Evolutionary conservation across 2,113 vertebrate species (phyloP).

Genomic region (Edolisoma coerulescens): DNA sequence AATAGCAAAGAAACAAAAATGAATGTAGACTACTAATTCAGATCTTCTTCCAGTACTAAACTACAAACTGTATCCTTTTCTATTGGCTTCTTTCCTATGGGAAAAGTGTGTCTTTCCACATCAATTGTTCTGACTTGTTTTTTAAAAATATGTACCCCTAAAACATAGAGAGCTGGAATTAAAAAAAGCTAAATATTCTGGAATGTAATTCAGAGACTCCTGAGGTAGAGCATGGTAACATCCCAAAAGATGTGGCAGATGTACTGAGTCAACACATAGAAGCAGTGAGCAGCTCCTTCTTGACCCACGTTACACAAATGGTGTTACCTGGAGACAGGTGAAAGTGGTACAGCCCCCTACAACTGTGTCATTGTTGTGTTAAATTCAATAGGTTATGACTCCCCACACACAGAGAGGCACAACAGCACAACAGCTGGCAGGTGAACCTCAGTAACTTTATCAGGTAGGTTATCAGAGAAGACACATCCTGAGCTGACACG

Average conservation of each 20-base stretch:
- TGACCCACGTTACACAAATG: neutral
- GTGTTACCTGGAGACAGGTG: neutral
- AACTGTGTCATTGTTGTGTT: rapidly evolving
- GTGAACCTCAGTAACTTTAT: neutral
- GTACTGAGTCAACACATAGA: neutral
- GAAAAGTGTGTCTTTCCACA: neutral
- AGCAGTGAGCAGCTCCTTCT: neutral
- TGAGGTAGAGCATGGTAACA: neutral
- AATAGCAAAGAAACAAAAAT: neutral
- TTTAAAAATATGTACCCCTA: neutral
- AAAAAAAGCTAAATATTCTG: neutral
- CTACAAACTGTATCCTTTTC: neutral
- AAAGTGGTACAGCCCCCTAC: neutral
- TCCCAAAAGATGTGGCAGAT: neutral
- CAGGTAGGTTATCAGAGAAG: neutral
- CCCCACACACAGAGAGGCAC: neutral
- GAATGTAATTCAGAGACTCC: neutral
- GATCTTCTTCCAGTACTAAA: neutral
- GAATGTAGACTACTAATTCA: neutral
- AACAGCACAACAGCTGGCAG: neutral
- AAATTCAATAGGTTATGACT: neutral
- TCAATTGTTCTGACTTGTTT: neutral
- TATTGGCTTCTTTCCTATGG: neutral
- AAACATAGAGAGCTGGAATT: neutral
- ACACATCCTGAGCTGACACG: neutral